Base-by-base conservation (phyloP, 2,888 invertebrate genomes). In the Pterostichus madidus region DNA sequence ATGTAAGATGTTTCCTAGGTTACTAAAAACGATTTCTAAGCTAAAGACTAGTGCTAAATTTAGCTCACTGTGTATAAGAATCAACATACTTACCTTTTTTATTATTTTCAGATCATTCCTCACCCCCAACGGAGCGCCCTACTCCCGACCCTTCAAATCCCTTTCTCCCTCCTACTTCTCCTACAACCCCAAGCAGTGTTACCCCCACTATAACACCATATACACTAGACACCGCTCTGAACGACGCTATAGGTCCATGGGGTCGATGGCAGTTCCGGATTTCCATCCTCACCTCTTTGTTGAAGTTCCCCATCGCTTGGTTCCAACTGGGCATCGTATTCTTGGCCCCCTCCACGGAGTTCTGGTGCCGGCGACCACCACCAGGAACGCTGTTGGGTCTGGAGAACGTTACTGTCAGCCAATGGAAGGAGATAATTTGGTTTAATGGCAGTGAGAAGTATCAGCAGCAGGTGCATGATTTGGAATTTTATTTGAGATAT, bases 181-280 rank as follows among this genome's bases (percentile, higher is more conserved):
- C 39, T 6, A 0, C 39, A 39, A 39, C 39, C 5, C 39, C 39
- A 39, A 39, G 39, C 39, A 39, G 7, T 39, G 39, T 39, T 39
- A 8, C 39, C 8, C 68, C 68, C 39, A 39, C 2, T 5, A 8
- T 39, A 7, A 8, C 39, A 7, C 68, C 68, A 15, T 44, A 13
- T 17, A 31, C 79, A 3, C 15, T 81, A 1, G 81, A 81, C 32
- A 49, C 44, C 5, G 68, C 77, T 17, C 53, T 83, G 17, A 49
- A 83, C 13, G 13, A 68, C 6, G 44, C 77, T 24, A 90, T 93
- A 24, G 93, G 93, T 10, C 90, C 92, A 86, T 93, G 93, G 84
- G 93, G 93, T 71, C 90, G 86, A 87, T 93, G 93, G 93, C 93
- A 93, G 86, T 88, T 91, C 13, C 86, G 88, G 83, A 91, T 92